A percentile compares a stretch with the other conserved stretches of the same genome.
phyloP scores from a whole-genome alignment of 2,888 invertebrate genomes.

The Uropetala carovei region DNA sequence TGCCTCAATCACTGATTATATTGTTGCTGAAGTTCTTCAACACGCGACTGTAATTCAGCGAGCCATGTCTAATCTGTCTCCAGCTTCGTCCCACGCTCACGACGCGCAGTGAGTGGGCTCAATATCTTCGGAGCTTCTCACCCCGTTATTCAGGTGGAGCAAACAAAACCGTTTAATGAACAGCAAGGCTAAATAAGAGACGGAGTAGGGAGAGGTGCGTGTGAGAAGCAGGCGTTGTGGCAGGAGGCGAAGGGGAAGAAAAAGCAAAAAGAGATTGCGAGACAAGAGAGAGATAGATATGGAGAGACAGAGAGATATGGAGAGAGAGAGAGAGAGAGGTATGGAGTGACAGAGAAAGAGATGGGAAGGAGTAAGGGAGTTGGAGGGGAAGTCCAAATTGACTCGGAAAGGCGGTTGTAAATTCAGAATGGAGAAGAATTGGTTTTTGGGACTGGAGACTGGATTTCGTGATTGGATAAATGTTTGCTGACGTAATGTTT shows the following conservation, averaged over 20 bases:
- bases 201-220: background rate
- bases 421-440: constrained; percentile 59
- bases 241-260: background rate
- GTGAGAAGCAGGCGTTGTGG: background rate
- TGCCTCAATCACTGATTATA: too few species aligned
- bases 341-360: background rate
- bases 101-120: background rate
- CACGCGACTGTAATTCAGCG: background rate
- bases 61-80: background rate
- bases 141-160: background rate
- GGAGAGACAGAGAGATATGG: background rate
- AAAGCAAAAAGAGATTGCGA: background rate
- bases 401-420: constrained; percentile 32
- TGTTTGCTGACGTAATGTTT: constrained; percentile 63
- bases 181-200: background rate
- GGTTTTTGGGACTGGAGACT: constrained; percentile 18
- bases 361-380: too few species aligned
- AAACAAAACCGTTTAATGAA: background rate
- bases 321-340: background rate
- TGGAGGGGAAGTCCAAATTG: background rate
- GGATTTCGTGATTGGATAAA: constrained; percentile 51
- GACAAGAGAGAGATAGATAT: background rate
- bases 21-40: too few species aligned
- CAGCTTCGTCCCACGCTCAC: background rate
- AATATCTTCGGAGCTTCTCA: background rate